These are phyloP conservation scores for Hippocampus mohnikei DNA, from an alignment of 2,113 vertebrate genomes.

Conservation along the genomic window DNA sequence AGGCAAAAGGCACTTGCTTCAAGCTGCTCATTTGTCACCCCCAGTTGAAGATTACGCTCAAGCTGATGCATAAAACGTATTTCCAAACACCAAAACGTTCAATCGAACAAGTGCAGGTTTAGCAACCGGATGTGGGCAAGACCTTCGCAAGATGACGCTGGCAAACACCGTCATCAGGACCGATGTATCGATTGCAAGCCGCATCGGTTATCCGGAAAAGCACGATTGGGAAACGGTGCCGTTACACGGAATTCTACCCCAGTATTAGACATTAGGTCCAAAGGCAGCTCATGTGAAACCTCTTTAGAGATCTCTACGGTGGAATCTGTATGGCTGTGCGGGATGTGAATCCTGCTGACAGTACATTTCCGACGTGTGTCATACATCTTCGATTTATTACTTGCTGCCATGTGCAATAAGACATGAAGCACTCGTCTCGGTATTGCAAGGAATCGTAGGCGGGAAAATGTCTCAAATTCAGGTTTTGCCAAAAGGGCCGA, in stretches of 20 bases:
- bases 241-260: neutral
- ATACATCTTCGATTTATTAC: slow-evolving; percentile 6
- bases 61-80: no score
- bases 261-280: neutral
- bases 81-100: no score
- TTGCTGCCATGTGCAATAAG: slow-evolving; percentile 25
- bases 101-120: no score
- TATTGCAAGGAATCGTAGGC: neutral
- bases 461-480: neutral
- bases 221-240: neutral
- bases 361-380: slow-evolving; percentile 5
- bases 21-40: no score
- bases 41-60: no score
- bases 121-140: no score
- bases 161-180: no score
- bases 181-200: no score
- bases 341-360: slow-evolving; percentile 17
- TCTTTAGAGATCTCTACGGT: slow-evolving; percentile 13
- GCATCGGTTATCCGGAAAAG: neutral
- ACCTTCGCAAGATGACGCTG: neutral
- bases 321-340: neutral
- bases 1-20: neutral
- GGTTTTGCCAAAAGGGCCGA: neutral
- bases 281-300: neutral
- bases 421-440: neutral